Base-by-base conservation (phyloP, 37 sponge, comb jelly and placozoan genomes). In the Haliclona indistincta region DNA sequence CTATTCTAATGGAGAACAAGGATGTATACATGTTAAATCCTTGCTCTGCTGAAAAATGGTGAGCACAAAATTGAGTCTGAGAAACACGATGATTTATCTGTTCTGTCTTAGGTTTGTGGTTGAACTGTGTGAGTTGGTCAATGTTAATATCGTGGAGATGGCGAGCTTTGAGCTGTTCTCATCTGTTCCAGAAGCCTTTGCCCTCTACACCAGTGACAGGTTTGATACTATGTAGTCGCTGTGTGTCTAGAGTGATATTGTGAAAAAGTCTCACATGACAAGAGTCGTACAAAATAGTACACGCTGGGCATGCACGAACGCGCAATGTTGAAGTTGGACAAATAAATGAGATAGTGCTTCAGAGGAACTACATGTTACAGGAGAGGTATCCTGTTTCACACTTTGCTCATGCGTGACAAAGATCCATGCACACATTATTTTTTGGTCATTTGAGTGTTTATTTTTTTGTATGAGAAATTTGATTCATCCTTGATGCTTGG, bases 91-190 rank as follows among this genome's bases (percentile, higher is more conserved):
- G 13, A 47, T 17, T 47, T 47, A 13, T 37, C 43, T 37, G n/a
- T 54, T 3, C 3, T 17, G 7, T 22, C 63, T 4, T 37, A 90
- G 91, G 86, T 94, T 94, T 62, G 71, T 90, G 1, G 77, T 96
- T 1, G 89, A 96, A 67, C 88, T 96, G 36, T 96, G 97, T 83
- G 94, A 96, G 42, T 30, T 81, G 25, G 81, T 96, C 15, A 67
- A 51, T 2, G 79, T 96, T 0, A 77, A 77, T 10, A 81, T 78
- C 6, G 41, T 96, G 6, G 94, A 93, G 81, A 79, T 96, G 7
- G 91, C 90, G 13, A 83, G 74, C 39, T 87, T 93, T 70, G 97
- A 96, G 69, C 88, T 96, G 37, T 96, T 96, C 71, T 89, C 94
- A 7, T 96, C 97, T 26, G 76, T 84, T n/a, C 97, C 94, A 0